phyloP scores from a whole-genome alignment of 1,140 invertebrate species.

The Ruditapes philippinarum region DNA sequence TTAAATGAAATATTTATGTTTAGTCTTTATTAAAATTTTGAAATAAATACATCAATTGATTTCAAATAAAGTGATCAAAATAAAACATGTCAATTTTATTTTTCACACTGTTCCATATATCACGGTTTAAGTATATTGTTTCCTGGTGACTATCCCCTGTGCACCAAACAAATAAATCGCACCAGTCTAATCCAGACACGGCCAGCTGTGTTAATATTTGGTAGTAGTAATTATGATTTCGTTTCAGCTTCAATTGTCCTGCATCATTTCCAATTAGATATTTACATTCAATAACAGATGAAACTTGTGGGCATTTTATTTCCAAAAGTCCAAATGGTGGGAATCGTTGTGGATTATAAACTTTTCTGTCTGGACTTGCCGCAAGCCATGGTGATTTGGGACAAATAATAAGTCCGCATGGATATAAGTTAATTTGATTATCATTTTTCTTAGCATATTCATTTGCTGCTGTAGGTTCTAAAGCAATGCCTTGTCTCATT shows the following conservation, averaged over 20 bases:
- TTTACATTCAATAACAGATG: background rate
- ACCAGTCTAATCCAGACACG: background rate
- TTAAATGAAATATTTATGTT: too few relatives aligned
- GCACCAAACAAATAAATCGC: constrained; percentile 43
- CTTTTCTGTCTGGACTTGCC: constrained; percentile 63
- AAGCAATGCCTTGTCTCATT: constrained; percentile 15
- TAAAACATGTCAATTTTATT: constrained; percentile 10
- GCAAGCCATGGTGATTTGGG: constrained; percentile 39
- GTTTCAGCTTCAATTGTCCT: background rate
- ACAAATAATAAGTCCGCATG: constrained; percentile 48
- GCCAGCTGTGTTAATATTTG: constrained; percentile 37
- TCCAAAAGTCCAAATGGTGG: constrained; percentile 41
- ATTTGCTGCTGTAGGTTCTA: constrained; percentile 8
- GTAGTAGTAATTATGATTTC: constrained; percentile 46
- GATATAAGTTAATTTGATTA: constrained; percentile 35
- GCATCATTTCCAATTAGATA: background rate
- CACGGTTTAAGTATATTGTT: constrained; percentile 9
- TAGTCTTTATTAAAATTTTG: too few relatives aligned
- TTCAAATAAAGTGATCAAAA: background rate
- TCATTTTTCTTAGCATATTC: background rate
- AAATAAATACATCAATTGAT: too few relatives aligned
- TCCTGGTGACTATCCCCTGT: background rate
- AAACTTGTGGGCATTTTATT: constrained; percentile 25
- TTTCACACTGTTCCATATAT: constrained; percentile 13
- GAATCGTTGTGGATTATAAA: constrained; percentile 37